Conservation (phyloP, 2,113 vertebrate species). For the Melierax canorus region DNA sequence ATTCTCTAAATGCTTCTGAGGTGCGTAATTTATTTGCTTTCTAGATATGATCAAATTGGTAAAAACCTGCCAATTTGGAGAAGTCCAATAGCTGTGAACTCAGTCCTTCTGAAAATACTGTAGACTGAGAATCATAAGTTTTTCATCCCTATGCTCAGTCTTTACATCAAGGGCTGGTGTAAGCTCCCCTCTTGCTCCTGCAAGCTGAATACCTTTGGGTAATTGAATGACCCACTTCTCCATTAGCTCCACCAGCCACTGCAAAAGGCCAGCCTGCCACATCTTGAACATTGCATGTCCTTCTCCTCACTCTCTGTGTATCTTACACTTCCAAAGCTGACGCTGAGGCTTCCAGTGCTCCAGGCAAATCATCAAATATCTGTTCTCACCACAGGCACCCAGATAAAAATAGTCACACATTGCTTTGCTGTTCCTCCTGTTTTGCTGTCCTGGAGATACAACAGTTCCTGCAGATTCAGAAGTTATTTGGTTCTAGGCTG, state of each 20-base stretch:
- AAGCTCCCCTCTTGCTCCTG: neutral
- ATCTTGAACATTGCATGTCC: neutral
- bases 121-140: neutral
- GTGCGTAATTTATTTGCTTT: fast-evolving
- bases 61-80: neutral
- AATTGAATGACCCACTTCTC: neutral
- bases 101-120: neutral
- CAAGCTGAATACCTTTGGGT: neutral
- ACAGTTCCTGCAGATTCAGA: neutral
- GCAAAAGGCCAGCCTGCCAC: neutral
- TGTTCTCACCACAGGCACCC: neutral
- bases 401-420: neutral
- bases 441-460: neutral
- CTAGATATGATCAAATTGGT: neutral
- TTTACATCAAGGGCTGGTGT: neutral
- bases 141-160: neutral
- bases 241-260: neutral
- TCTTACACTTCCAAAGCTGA: neutral
- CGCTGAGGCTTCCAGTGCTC: neutral
- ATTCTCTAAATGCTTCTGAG: neutral
- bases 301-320: neutral
- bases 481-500: neutral
- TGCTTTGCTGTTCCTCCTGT: neutral
- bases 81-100: neutral
- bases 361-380: neutral